Percentiles rank a stretch among this genome's conserved stretches.
These are phyloP conservation scores for Bombus terrestris DNA, from an alignment of 1,140 invertebrate species.

Conservation along the genomic window DNA sequence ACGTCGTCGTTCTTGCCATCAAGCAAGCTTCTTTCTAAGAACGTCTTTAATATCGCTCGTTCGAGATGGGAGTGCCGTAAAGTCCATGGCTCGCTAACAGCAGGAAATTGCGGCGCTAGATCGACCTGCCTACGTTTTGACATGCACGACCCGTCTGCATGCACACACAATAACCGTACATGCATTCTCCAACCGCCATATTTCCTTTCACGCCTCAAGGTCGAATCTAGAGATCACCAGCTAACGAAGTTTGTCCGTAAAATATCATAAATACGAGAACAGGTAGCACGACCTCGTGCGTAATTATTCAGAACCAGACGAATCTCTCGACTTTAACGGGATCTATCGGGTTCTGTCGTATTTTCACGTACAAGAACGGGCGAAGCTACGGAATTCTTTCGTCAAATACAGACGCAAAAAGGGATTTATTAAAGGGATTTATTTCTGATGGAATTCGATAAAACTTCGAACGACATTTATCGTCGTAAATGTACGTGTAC, in stretches of 20 bases:
- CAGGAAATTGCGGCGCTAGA: slow-evolving; percentile 40
- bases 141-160: slow-evolving; percentile 26
- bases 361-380: too few species aligned
- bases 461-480: not conserved
- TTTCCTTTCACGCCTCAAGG: slow-evolving; percentile 71
- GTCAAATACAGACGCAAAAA: not conserved
- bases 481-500: not conserved
- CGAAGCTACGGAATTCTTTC: not conserved
- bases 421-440: fast-evolving
- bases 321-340: not conserved
- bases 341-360: too few species aligned
- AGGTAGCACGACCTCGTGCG: not conserved
- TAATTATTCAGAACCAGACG: not conserved
- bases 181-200: slow-evolving; percentile 42
- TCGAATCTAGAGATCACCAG: slow-evolving; percentile 59
- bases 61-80: slow-evolving; percentile 10
- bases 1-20: not conserved
- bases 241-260: slow-evolving; percentile 46
- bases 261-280: not conserved
- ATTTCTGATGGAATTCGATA: fast-evolving
- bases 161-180: slow-evolving; percentile 28
- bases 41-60: slow-evolving; percentile 8
- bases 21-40: not conserved
- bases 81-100: slow-evolving; percentile 27
- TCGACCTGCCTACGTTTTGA: slow-evolving; percentile 30